Evolutionary conservation across 2,797 vertebrate species (phyloP), one percentile per base, ranked within the genome.

Genomic region (Neostethus bicornis): DNA sequence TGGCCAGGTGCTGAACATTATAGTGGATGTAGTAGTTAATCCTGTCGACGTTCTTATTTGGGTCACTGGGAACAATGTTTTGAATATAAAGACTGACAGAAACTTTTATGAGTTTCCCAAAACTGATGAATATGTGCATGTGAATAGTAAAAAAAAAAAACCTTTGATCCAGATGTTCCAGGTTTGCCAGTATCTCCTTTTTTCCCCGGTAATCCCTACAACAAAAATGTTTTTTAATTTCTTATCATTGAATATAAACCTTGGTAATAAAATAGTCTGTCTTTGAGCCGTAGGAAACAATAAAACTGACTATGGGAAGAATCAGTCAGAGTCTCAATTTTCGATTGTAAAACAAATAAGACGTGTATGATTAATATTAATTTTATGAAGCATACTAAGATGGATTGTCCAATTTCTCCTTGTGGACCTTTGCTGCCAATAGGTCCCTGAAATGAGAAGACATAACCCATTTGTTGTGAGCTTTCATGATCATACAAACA

Each of bases 131-230:
- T n/a, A n/a, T n/a, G n/a, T 46, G 10, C 12, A 32, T 41, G 8
- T 41, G 5, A 64, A 67, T 54, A 0, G n/a, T n/a, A 64, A 68
- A 17, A 4, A 4, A 28, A 48, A 3, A 51, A 46, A 49, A 92
- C 92, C 87, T 92, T 92, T 61, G 24, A 19, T 60, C 92, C 92
- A 50, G 25, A 34, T 5, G 3, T 59, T 71, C 92, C 92, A 54
- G 43, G 1, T 71, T 75, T 80, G 10, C 91, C 92, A 25, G 52
- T 43, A 63, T 23, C 16, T 7, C 92, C 91, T 66, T 14, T 76
- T 19, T 65, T 59, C 19, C 92, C 92, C 20, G 75, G 77, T 10
- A 83, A 73, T 70, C 87, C 89, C 92, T 93, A 52, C 69, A 74
- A 56, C 24, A 50, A 12, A 66, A 13, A 56, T 5, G 19, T 60